These are phyloP conservation scores for Motacilla alba DNA, from an alignment of 2,113 vertebrate genomes.

Conservation along the genomic window DNA sequence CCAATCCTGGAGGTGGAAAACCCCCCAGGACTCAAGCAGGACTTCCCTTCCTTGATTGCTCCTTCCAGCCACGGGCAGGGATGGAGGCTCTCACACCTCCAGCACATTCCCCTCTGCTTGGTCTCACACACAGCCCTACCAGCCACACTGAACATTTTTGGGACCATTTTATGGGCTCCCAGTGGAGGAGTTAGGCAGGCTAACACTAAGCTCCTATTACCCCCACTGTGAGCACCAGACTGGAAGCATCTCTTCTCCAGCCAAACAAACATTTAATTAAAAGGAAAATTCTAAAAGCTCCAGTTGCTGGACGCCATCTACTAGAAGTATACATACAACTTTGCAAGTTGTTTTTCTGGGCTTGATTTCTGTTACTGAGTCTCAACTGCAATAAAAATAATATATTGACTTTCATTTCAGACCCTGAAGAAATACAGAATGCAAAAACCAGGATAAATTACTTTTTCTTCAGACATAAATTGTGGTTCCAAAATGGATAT, in stretches of 20 bases:
- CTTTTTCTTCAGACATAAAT: not conserved
- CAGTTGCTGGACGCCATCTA: not conserved
- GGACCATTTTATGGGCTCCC: too few relatives aligned
- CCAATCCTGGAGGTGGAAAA: not conserved
- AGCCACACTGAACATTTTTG: not conserved
- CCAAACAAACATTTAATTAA: not conserved
- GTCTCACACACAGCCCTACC: not conserved
- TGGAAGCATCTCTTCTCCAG: not conserved
- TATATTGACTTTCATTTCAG: not conserved
- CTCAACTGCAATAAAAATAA: not conserved
- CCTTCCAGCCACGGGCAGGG: fast-evolving
- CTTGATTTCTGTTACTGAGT: not conserved
- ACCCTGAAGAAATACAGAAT: not conserved
- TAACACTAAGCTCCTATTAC: not conserved
- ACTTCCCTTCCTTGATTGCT: not conserved
- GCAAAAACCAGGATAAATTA: not conserved
- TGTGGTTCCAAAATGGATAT: not conserved
- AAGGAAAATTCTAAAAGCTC: not conserved
- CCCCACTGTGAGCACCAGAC: not conserved
- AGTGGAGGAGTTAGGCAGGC: not conserved
- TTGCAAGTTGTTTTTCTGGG: not conserved
- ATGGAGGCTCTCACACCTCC: not conserved
- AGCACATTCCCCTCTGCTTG: fast-evolving
- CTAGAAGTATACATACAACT: not conserved
- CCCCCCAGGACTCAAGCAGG: fast-evolving